Evolutionary conservation across 2,888 invertebrate species (phyloP).

Genomic region (Pecten maximus): DNA sequence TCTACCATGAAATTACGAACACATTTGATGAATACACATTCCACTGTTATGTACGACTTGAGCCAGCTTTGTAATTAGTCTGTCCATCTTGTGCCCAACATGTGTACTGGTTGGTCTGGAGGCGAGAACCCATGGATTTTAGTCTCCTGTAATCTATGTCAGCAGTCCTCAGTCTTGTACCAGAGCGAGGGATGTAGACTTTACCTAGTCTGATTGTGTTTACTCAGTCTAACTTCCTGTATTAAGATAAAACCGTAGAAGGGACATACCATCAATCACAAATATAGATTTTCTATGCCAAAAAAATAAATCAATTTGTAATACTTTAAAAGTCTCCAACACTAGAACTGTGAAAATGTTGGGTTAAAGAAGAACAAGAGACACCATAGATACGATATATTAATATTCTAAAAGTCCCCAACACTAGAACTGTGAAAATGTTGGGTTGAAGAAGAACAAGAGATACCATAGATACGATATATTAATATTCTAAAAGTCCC

Average conservation of each 20-base stretch:
- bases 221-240: not conserved
- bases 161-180: not conserved
- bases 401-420: too few species aligned
- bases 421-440: too few species aligned
- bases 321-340: not conserved
- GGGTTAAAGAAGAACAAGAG: too few species aligned
- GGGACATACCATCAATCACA: not conserved
- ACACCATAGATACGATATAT: too few species aligned
- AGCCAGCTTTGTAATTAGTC: not conserved
- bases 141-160: not conserved
- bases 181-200: not conserved
- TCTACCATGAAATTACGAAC: not conserved
- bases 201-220: not conserved
- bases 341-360: too few species aligned
- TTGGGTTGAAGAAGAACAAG: too few species aligned
- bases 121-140: not conserved
- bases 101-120: not conserved
- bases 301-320: not conserved
- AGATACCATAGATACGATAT: too few species aligned
- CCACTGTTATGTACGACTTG: not conserved
- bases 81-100: not conserved
- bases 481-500: too few species aligned
- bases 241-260: not conserved
- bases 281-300: not conserved
- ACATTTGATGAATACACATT: not conserved